phyloP scores from a whole-genome alignment of 2,113 vertebrate species.

The Larimichthys crocea region DNA sequence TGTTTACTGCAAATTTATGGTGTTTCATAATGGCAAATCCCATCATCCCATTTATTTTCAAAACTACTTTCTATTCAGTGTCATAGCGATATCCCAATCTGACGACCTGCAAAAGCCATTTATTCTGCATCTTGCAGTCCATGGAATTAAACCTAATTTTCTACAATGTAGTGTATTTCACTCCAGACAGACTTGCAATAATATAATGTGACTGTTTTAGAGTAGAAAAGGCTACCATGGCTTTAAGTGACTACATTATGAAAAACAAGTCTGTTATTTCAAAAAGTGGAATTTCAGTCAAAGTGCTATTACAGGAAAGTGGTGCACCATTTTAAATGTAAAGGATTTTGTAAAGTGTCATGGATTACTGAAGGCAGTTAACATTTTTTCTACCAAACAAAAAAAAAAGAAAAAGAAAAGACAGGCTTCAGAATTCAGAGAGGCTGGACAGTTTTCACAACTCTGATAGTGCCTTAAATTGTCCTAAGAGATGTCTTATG shows the following conservation, averaged over 20 bases:
- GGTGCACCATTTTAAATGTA: neutral
- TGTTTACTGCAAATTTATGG: neutral
- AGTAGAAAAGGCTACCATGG: neutral
- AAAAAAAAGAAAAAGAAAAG: neutral
- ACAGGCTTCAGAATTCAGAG: neutral
- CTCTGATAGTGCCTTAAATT: conserved; percentile 45
- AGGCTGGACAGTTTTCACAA: conserved; percentile 14
- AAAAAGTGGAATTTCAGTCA: too few relatives aligned
- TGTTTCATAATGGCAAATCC: neutral
- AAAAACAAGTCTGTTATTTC: neutral
- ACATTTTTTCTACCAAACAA: neutral
- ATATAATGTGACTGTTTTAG: neutral
- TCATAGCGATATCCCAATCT: conserved; percentile 11
- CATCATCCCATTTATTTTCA: conserved; percentile 4
- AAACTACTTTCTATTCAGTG: conserved; percentile 12
- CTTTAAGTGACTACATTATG: neutral
- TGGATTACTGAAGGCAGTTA: neutral
- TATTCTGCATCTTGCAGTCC: neutral
- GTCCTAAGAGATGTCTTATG: conserved; percentile 53
- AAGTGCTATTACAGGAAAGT: neutral
- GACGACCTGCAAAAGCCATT: neutral
- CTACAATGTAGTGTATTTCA: neutral
- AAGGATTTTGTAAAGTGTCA: neutral
- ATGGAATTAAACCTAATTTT: neutral
- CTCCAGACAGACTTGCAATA: neutral